Evolutionary conservation across 2,113 vertebrate genomes (phyloP).

Genomic region (Aptenodytes forsteri): DNA sequence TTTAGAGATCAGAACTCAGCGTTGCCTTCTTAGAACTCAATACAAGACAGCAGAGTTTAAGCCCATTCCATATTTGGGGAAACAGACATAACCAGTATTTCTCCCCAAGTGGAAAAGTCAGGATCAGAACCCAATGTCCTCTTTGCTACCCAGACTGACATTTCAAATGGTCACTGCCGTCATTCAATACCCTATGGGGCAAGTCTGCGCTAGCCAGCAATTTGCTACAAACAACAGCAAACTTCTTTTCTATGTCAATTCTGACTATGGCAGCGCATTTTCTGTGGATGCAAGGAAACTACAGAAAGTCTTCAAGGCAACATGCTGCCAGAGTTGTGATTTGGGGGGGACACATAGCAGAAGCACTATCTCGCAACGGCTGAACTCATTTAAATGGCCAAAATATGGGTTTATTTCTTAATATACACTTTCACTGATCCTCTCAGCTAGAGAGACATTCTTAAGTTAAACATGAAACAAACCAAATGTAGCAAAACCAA

Average conservation of each 20-base stretch:
- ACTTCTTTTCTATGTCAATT: not conserved
- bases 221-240: not conserved
- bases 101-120: not conserved
- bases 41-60: not conserved
- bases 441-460: not conserved
- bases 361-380: not conserved
- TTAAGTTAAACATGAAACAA: not conserved
- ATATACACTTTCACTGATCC: fast-evolving
- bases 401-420: not conserved
- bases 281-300: not conserved
- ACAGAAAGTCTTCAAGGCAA: not conserved
- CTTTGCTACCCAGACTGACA: not conserved
- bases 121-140: not conserved
- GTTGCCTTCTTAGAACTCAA: not conserved
- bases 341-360: not conserved
- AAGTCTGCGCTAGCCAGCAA: not conserved
- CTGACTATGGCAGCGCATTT: not conserved
- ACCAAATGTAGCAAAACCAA: not conserved
- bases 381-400: not conserved
- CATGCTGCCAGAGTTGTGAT: not conserved
- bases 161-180: fast-evolving
- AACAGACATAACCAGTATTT: not conserved
- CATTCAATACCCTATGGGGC: not conserved
- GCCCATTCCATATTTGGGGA: not conserved
- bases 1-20: not conserved